These are phyloP conservation scores for Pluvialis apricaria DNA, from an alignment of 2,113 vertebrate species.

Conservation along the genomic window DNA sequence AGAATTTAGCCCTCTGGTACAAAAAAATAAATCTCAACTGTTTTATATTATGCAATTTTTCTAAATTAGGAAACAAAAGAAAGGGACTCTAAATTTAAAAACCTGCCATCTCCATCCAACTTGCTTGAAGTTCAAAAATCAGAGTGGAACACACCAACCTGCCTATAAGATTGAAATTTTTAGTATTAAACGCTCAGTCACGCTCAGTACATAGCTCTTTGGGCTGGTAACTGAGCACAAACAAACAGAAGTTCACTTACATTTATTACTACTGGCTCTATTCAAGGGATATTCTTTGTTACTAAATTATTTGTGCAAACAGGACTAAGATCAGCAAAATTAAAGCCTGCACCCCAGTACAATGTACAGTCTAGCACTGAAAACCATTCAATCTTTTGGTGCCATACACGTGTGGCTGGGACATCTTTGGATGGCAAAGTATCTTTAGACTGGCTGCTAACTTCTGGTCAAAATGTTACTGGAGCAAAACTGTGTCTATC, in stretches of 20 bases:
- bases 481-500: background rate
- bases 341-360: background rate
- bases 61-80: background rate
- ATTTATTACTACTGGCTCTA: background rate
- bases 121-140: background rate
- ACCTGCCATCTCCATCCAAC: background rate
- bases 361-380: background rate
- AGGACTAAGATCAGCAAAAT: background rate
- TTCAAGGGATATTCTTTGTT: background rate
- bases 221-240: background rate
- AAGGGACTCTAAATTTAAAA: background rate
- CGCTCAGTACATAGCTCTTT: background rate
- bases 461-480: background rate
- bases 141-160: background rate
- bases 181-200: background rate
- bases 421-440: background rate
- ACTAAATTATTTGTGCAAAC: background rate
- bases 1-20: background rate
- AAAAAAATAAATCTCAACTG: background rate
- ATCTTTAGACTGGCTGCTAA: background rate
- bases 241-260: background rate
- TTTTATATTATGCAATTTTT: background rate
- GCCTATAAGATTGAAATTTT: background rate
- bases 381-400: background rate
- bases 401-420: background rate